These are phyloP conservation scores for Dasyprocta punctata DNA, from an alignment of 2,113 vertebrate genomes.

Conservation along the genomic window DNA sequence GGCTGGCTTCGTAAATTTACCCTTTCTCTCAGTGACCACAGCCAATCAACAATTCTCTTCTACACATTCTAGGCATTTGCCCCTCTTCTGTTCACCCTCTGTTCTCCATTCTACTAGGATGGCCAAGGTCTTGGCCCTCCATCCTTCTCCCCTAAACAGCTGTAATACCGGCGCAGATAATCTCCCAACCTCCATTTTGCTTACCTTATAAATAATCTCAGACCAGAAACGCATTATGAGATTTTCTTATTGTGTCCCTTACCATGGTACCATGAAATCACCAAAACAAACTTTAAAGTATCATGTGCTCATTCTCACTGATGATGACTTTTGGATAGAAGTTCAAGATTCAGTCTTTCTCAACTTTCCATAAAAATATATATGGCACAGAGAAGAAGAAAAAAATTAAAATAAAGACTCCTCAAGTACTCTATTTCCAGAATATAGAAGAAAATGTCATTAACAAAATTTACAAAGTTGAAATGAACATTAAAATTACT, in stretches of 20 bases:
- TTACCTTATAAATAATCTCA: not conserved
- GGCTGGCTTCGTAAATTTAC: not conserved
- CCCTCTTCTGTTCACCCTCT: not conserved
- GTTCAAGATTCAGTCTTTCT: not conserved
- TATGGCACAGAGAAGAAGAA: not conserved
- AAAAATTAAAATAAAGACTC: not conserved
- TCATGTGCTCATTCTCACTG: not conserved
- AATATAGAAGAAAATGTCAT: conserved; percentile 1
- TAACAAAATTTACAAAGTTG: not conserved
- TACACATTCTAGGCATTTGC: not conserved
- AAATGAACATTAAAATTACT: not conserved
- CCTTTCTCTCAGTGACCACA: not conserved
- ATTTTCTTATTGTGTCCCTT: not conserved
- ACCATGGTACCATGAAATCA: not conserved
- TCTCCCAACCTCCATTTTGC: not conserved
- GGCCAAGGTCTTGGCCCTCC: not conserved
- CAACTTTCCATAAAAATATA: not conserved
- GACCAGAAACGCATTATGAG: not conserved
- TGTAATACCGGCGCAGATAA: not conserved
- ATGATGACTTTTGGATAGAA: not conserved
- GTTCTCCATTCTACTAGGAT: not conserved
- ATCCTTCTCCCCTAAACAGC: not conserved
- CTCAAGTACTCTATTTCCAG: not conserved
- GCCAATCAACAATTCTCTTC: not conserved
- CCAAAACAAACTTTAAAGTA: conserved; percentile 15